These are phyloP conservation scores for Macrocentrus cingulum DNA, from an alignment of 1,140 invertebrate genomes.

Conservation along the genomic window DNA sequence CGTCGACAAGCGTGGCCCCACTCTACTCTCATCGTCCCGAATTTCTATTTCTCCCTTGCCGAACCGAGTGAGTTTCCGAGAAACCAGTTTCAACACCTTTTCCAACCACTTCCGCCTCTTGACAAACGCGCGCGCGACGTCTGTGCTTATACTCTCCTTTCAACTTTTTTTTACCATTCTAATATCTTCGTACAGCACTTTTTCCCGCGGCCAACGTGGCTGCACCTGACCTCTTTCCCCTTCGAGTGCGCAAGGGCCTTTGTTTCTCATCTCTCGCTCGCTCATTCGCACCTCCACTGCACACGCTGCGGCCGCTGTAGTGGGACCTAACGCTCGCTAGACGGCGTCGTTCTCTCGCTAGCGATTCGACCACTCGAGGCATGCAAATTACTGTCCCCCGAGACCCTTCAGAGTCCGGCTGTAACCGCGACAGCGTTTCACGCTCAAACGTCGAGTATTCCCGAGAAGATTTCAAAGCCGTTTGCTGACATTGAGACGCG, in stretches of 20 bases:
- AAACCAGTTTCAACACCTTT: not conserved
- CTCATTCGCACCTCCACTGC: not conserved
- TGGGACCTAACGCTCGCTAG: not conserved
- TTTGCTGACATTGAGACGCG: no score
- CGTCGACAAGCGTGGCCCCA: slow-evolving; percentile 7
- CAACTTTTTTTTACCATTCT: not conserved
- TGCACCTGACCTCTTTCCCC: no score
- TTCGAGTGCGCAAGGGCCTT: no score
- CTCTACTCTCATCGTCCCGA: not conserved
- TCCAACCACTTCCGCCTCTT: slow-evolving; percentile 16
- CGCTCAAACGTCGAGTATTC: not conserved
- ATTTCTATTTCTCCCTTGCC: not conserved
- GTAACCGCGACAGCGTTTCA: not conserved
- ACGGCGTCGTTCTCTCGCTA: not conserved
- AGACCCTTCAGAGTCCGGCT: slow-evolving; percentile 4
- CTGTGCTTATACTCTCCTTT: not conserved
- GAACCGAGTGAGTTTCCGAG: not conserved
- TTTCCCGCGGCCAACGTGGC: no score
- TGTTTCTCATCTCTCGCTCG: not conserved
- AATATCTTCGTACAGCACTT: not conserved
- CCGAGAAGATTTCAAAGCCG: no score
- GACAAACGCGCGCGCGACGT: slow-evolving; percentile 7
- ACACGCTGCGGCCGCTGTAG: not conserved
- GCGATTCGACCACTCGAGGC: slow-evolving; percentile 13
- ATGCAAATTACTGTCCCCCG: slow-evolving; percentile 28